Conservation (phyloP, 2,888 invertebrate species). For the Nysson spinosus region DNA sequence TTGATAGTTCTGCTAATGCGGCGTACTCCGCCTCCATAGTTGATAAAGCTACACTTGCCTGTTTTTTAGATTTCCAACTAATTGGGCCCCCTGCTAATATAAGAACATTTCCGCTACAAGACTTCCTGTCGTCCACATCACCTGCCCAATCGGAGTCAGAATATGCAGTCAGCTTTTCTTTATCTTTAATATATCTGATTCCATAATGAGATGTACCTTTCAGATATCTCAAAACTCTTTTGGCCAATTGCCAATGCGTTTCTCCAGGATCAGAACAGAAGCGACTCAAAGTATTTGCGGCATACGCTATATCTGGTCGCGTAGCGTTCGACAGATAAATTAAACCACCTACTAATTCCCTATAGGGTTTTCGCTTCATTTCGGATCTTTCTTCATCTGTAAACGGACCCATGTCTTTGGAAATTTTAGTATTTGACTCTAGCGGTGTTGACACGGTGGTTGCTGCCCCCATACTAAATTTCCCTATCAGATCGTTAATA, state of each 20-base stretch:
- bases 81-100: constrained; percentile 15
- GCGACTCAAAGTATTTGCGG: constrained; percentile 37
- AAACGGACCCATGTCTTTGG: constrained; percentile 21
- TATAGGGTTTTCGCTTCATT: constrained; percentile 39
- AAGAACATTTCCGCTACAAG: constrained; percentile 36
- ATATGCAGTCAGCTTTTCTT: constrained; percentile 24
- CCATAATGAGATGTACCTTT: constrained; percentile 35
- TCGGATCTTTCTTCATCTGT: constrained; percentile 23
- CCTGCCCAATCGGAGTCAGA: constrained; percentile 44
- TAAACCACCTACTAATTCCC: constrained; percentile 45
- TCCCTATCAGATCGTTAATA: constrained; percentile 29
- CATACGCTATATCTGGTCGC: constrained; percentile 45
- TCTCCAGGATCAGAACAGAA: constrained; percentile 30
- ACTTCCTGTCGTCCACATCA: constrained; percentile 36
- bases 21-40: constrained; percentile 33
- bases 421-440: constrained; percentile 43
- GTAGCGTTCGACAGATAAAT: constrained; percentile 49
- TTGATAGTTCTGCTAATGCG: constrained; percentile 24
- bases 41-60: constrained; percentile 21
- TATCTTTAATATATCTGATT: constrained; percentile 34
- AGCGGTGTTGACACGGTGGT: constrained; percentile 42
- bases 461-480: constrained; percentile 38
- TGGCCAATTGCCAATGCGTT: constrained; percentile 40
- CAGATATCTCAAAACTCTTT: constrained; percentile 42
- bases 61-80: constrained; percentile 30